A percentile compares a stretch with the other conserved stretches of the same genome.
phyloP scores from a whole-genome alignment of 2,797 vertebrate species.

The Cuculus canorus region DNA sequence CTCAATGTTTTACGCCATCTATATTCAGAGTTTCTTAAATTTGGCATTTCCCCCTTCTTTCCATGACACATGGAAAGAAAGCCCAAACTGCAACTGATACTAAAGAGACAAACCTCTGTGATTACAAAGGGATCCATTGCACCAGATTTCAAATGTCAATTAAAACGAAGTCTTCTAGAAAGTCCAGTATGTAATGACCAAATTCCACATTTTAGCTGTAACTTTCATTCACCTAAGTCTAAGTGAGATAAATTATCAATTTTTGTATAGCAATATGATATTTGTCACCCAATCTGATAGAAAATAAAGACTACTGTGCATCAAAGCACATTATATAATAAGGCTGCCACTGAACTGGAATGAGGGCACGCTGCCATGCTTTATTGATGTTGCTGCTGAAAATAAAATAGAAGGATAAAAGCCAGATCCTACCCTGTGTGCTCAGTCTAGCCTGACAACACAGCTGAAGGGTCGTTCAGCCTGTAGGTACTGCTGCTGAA shows the following conservation, averaged over 20 bases:
- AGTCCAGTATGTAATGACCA: neutral
- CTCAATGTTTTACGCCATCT: neutral
- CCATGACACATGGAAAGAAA: neutral
- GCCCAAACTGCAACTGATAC: neutral
- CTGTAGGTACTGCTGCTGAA: neutral
- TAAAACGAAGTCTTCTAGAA: neutral
- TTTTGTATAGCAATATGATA: neutral
- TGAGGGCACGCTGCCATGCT: neutral
- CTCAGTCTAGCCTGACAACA: neutral
- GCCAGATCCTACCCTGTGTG: neutral
- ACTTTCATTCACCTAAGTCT: neutral
- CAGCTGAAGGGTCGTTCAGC: neutral
- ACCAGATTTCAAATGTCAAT: neutral
- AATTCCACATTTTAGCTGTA: neutral
- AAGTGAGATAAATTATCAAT: neutral
- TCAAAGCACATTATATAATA: neutral
- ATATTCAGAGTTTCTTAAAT: neutral
- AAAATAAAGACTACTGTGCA: neutral
- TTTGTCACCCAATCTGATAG: neutral
- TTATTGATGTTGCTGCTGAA: slow-evolving; percentile 30
- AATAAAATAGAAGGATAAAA: neutral
- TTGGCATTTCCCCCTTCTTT: neutral
- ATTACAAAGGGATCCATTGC: neutral
- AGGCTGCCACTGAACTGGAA: neutral
- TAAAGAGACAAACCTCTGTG: neutral